Percentiles rank a stretch among this genome's conserved stretches.
Conservation (phyloP, 2,797 vertebrate genomes). For the Falco columbarius region DNA sequence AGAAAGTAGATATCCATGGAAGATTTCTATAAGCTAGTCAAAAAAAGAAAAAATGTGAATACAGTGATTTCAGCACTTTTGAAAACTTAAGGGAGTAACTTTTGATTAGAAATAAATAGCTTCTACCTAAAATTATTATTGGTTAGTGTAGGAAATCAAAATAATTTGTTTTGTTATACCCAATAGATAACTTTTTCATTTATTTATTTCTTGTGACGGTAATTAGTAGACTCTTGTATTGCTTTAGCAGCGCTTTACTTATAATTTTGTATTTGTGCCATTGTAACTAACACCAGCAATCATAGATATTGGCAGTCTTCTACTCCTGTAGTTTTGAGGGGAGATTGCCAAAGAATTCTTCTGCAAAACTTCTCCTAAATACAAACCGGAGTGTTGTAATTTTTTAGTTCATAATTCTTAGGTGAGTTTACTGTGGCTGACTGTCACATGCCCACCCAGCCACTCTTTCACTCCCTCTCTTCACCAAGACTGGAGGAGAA, state of each 20-base stretch:
- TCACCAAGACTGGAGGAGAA: background rate
- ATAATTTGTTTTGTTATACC: background rate
- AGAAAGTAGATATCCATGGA: background rate
- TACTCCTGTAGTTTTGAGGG: background rate
- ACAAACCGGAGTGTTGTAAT: background rate
- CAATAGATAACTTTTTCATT: background rate
- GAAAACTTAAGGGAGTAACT: background rate
- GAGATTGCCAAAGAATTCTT: background rate
- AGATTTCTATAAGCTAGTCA: background rate
- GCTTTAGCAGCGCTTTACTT: background rate
- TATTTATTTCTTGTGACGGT: background rate
- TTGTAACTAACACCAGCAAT: background rate
- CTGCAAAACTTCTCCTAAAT: background rate
- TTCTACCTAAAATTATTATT: background rate
- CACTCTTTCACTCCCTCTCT: background rate
- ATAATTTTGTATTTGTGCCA: background rate
- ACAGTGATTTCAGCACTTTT: background rate
- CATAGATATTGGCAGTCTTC: background rate
- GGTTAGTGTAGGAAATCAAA: background rate
- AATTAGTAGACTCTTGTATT: background rate
- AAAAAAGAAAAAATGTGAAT: background rate
- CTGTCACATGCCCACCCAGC: background rate
- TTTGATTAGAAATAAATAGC: background rate
- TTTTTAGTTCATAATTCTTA: background rate
- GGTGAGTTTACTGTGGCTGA: background rate